Evolutionary conservation across 1,140 invertebrate genomes (phyloP), one percentile per base, ranked within the genome.

Genomic region (Oryctes rhinoceros): DNA sequence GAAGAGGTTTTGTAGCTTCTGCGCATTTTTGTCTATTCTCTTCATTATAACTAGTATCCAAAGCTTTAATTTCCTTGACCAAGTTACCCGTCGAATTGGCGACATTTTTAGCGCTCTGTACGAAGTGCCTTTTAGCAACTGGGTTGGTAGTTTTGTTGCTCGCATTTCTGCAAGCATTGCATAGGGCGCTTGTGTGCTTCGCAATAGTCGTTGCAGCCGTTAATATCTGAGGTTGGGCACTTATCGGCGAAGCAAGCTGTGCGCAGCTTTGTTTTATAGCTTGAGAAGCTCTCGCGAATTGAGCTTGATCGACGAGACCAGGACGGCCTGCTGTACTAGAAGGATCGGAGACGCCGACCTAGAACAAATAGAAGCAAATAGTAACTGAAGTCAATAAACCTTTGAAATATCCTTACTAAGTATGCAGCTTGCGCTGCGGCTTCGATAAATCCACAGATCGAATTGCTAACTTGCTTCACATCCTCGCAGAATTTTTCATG

Each of bases 51-150:
- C 97, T 93, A 74, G 92, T 91, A 88, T 99, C 97, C 18, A 98
- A 89, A 1, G 94, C 92, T 89, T 99, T 99, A 81, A 99, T 99
- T 86, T 97, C 95, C 88, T 97, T 97, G 0, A 99, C 98, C 6
- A 99, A 90, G 83, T 93, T 93, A 0, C 97, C 96, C 3, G 98
- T 99, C 4, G 96, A 96, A 88, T 98, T 98, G 24, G 98, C 98
- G 1, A 99, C 97, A 86, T 99, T 96, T 87, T 98, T 98, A 35
- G 98, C 98, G 80, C 96, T 96, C 86, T 99, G 97, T 18, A 99
- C 97, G 88, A 99, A 99, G 86, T 99, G 97, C 81, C 97, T 89
- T 88, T 99, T 99, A 53, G 97, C 96, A 24, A 96, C 95, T 0
- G 97, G 95, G 89, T 99, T 98, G 76, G 91, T 93, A 3, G 96